Evolutionary conservation across 1,140 invertebrate species (phyloP), one percentile per base, ranked within the genome.

Genomic region (Heliconius eleuchia): DNA sequence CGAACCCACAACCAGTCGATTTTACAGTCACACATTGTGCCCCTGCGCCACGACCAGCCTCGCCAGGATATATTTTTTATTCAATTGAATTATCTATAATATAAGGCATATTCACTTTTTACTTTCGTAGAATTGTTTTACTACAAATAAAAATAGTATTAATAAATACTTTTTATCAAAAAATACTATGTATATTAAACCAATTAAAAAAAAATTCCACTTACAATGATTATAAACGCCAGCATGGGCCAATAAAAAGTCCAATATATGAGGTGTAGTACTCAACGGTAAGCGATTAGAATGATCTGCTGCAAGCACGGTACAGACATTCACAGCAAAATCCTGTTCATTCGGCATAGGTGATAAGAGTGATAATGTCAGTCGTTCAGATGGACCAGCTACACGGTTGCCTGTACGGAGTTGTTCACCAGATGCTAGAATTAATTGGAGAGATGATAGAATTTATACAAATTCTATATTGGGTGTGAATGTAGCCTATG

Each of bases 271-370:
- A 2, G 98, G 98, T 85, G 97, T 97, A 82, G 98, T 97, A 42
- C 96, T 96, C 39, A 99, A 93, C 81, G 98, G 97, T 46, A 99
- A 92, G 6, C 97, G 96, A 87, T 99, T 98, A 75, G 97, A 97
- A 52, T 98, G 98, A 89, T 99, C 99, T 85, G 98, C 99, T 30
- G 98, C 98, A 80, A 99, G 95, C 73, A 99, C 95, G 0, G 98
- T 99, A 91, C 98, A 99, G 1, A 99, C 98, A 93, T 99, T 99
- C 76, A 99, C 97, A 4, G 99, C 99, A 95, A 99, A 99, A 91
- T 99, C 99, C 90, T 99, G 98, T 95, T 99, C 99, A 93, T 99
- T 99, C 19, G 99, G 99, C 84, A 99, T 95, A 1, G 99, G 99
- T 52, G 98, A 99, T 27, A 99, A 92, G 9, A 99, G 95, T 0